phyloP scores from a whole-genome alignment of 1,140 invertebrate genomes.

The Tetraneura akinire region DNA sequence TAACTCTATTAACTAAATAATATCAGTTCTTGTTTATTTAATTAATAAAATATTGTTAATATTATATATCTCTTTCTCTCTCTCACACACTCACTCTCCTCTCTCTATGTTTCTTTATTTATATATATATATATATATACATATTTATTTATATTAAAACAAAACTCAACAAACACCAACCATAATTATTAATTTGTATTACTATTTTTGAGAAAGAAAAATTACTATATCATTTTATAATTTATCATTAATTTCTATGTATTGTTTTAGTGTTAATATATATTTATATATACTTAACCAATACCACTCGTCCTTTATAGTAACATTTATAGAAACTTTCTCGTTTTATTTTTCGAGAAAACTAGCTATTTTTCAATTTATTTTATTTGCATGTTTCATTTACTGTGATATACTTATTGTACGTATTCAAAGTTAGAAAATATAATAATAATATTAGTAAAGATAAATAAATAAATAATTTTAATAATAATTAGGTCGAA shows the following conservation, averaged over 20 bases:
- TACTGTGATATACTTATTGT: slow-evolving; percentile 51
- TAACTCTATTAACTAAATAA: background rate
- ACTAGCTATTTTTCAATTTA: slow-evolving; percentile 35
- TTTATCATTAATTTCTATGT: slow-evolving; percentile 41
- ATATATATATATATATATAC: no score
- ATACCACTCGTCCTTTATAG: slow-evolving; percentile 24
- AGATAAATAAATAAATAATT: slow-evolving; percentile 2
- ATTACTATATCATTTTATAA: slow-evolving; percentile 25
- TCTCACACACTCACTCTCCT: no score
- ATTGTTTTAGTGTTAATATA: background rate
- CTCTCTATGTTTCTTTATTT: background rate
- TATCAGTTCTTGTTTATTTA: background rate
- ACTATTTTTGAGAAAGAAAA: slow-evolving; percentile 34
- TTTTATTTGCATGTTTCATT: slow-evolving; percentile 47
- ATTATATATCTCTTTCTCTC: no score
- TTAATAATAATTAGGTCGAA: slow-evolving; percentile 19
- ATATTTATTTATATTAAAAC: background rate
- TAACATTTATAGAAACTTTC: slow-evolving; percentile 29
- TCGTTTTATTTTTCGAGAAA: slow-evolving; percentile 21
- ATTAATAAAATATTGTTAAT: background rate
- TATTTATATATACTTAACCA: slow-evolving; percentile 1
- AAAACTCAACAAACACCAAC: background rate
- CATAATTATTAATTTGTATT: background rate
- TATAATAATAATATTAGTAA: no score
- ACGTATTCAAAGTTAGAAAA: slow-evolving; percentile 1